Base-by-base conservation (phyloP, 2,888 invertebrate genomes). In the Gymnosoma rotundatum region DNA sequence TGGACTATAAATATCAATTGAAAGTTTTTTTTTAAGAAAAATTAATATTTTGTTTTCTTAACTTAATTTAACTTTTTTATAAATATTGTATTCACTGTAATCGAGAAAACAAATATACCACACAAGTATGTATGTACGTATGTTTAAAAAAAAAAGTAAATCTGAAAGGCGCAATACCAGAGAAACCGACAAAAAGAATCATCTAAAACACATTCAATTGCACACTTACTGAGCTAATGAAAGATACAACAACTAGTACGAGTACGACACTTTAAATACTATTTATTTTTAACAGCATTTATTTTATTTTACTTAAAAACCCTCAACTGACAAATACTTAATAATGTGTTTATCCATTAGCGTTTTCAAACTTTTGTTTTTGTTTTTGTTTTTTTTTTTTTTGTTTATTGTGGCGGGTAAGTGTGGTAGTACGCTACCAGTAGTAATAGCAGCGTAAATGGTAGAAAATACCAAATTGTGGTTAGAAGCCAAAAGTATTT, bases 331-430 rank as follows among this genome's bases (percentile, higher is more conserved):
- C 67, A 85, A 74, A 75, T 72, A 82, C 69, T 58, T 75, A 72
- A 86, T 80, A 83, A 75, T 83, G 67, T 90, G 89, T 90, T 90
- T 90, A 89, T 89, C 90, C 90, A 90, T 90, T 90, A 90, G 89
- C 89, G 90, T 89, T 88, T 88, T 88, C 76, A 38, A 60, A 16
- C 6, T 61, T 63, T 36, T 61, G 21, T 50, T 12, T n/a, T 32
- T 21, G 38, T 25, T 25, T 32, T n/a, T n/a, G 9, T 61, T 63
- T 36, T 61, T 36, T 50, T 12, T n/a, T 32, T 21, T 50, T 25
- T 25, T 32, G 18, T 45, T 64, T 25, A 3, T 63, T 66, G 21
- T 78, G 69, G 56, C 69, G 81, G 78, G 81, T 84, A 84, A 84
- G 67, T 78, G 74, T 81, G 81, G 84, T 84, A 78, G 84, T 80